These are phyloP conservation scores for Melanotaenia boesemani DNA, from an alignment of 2,797 vertebrate species.

Conservation along the genomic window DNA sequence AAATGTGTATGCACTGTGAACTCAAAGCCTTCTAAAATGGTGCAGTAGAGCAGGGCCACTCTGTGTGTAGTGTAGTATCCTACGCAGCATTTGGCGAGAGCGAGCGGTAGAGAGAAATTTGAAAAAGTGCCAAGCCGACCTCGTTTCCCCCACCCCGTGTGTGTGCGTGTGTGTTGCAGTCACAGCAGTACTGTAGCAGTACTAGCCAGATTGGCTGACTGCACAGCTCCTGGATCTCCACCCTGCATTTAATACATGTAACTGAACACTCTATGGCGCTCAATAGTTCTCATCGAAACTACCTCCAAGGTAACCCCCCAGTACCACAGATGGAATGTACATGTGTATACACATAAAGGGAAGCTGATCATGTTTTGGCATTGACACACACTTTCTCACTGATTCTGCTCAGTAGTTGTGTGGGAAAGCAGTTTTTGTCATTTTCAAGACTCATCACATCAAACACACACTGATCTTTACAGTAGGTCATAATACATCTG, in stretches of 20 bases:
- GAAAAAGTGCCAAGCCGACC: slow-evolving; percentile 76
- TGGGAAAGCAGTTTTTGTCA: slow-evolving; percentile 31
- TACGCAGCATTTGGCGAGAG: slow-evolving; percentile 65
- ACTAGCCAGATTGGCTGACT: slow-evolving; percentile 70
- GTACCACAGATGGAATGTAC: background rate
- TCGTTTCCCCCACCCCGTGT: slow-evolving; percentile 69
- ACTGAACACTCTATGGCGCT: slow-evolving; percentile 64
- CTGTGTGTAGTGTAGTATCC: slow-evolving; percentile 66
- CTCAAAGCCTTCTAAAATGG: slow-evolving; percentile 66
- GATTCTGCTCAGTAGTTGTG: slow-evolving; percentile 10
- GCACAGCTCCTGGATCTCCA: slow-evolving; percentile 69
- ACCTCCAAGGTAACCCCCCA: slow-evolving; percentile 5
- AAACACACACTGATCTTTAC: slow-evolving; percentile 24
- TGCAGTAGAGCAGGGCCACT: slow-evolving; percentile 71
- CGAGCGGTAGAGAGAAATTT: slow-evolving; percentile 66
- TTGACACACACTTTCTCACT: slow-evolving; percentile 1
- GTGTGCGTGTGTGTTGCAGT: slow-evolving; percentile 56
- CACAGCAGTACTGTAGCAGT: slow-evolving; percentile 69
- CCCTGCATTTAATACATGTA: slow-evolving; percentile 79
- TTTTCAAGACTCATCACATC: slow-evolving; percentile 18
- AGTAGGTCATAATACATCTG: slow-evolving; percentile 28
- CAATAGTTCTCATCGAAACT: slow-evolving; percentile 35
- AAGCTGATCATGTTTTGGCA: slow-evolving; percentile 3
- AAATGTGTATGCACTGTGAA: slow-evolving; percentile 30
- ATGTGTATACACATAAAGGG: slow-evolving; percentile 22